Conservation (phyloP, 2,888 invertebrate species). For the Thereva nobilitata region DNA sequence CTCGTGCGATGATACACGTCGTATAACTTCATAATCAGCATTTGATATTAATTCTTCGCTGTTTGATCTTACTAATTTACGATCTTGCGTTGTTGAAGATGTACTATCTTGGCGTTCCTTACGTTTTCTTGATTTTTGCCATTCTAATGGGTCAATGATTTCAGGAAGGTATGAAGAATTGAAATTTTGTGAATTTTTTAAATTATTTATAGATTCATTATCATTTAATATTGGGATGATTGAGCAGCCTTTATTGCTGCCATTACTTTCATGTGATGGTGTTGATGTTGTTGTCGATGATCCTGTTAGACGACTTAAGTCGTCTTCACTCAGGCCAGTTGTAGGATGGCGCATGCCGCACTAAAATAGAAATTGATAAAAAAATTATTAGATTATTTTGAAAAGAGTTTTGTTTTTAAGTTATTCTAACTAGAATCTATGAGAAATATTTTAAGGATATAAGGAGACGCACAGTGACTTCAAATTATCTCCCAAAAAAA, state of each 20-base stretch:
- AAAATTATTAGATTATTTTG: neutral
- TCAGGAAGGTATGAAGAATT: constrained; percentile 56
- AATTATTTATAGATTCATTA: constrained; percentile 48
- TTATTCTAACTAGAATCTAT: too few species aligned
- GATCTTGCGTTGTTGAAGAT: constrained; percentile 63
- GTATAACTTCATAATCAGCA: constrained; percentile 54
- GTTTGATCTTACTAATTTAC: constrained; percentile 66
- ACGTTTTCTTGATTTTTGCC: constrained; percentile 63
- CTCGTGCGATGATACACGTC: constrained; percentile 68
- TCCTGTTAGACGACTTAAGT: constrained; percentile 59
- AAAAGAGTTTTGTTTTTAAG: neutral
- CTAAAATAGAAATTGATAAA: constrained; percentile 44
- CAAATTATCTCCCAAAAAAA: too few species aligned
- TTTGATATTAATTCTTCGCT: constrained; percentile 63
- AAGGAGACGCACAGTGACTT: too few species aligned
- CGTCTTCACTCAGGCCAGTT: constrained; percentile 59
- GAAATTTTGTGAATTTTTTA: constrained; percentile 35
- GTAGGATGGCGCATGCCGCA: constrained; percentile 61
- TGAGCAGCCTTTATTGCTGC: constrained; percentile 40
- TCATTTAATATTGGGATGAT: constrained; percentile 36
- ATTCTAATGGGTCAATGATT: constrained; percentile 58
- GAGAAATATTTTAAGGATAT: too few species aligned
- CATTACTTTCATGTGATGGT: constrained; percentile 46
- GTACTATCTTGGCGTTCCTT: constrained; percentile 68
- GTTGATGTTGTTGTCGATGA: constrained; percentile 54